Base-by-base conservation (phyloP, 1,140 invertebrate species). In the Tribolium madens region DNA sequence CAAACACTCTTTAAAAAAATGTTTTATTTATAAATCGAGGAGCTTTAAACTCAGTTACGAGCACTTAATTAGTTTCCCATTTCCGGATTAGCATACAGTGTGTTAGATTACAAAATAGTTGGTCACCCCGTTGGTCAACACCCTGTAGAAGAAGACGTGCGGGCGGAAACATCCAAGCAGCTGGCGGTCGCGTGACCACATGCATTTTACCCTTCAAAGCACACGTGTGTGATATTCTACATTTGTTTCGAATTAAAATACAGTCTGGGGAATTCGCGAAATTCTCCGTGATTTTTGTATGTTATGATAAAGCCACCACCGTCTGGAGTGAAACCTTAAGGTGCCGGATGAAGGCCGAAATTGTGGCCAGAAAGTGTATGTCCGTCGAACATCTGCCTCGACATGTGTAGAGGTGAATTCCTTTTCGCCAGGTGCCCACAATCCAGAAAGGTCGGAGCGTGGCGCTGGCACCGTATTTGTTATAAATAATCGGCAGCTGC, bases 371-470 rank as follows among this genome's bases (percentile, higher is more conserved):
- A 73, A 78, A 68, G 72, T 71, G 76, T 70, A 79, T 17, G 78
- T 80, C 76, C 78, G 73, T 26, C 53, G 33, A 69, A 78, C 78
- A 80, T 57, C 78, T 80, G 78, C 76, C 72, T 60, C 78, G 78
- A 80, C 78, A 80, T 80, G 76, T 79, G 78, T 68, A 68, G 48
- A 26, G 60, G 18, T 52, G 57, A 76, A 80, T 80, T 80, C 78
- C 78, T 76, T 78, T 76, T 75, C 13, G 53, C 78, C 78, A 80
- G 78, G 76, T 80, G 78, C 70, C 17, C 17, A 60, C 9, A 10
- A 12, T 33, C 31, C 10, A 57, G 31, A 33, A 26, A 64, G 57
- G 57, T 31, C 13, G 14, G 14, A 64, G 26, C 57, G 57, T 64
- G 57, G 21, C 57, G 3, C n/a, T 33, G 26, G 9, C 31, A 15